Evolutionary conservation across 2,888 invertebrate genomes (phyloP).

Genomic region (Temnothorax ravouxi): DNA sequence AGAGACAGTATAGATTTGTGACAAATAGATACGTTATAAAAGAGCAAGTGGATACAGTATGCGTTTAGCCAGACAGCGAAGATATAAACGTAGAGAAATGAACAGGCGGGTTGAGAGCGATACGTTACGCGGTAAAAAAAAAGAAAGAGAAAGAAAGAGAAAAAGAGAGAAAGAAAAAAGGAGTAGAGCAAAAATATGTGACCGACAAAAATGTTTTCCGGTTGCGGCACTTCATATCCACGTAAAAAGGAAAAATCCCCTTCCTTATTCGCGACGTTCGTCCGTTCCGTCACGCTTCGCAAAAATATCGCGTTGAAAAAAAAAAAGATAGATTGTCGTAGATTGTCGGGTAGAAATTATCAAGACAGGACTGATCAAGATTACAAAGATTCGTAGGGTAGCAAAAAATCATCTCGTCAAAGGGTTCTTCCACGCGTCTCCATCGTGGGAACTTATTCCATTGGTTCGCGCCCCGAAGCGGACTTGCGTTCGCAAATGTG

Average conservation of each 20-base stretch:
- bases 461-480: conserved; percentile 16
- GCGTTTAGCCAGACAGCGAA: conserved; percentile 53
- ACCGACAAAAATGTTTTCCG: conserved; percentile 34
- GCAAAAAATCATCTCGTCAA: background rate
- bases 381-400: conserved; percentile 64
- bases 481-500: conserved; percentile 58
- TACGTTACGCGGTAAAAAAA: conserved; percentile 22
- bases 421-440: background rate
- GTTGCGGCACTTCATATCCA: conserved; percentile 73
- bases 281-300: background rate
- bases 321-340: background rate
- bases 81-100: conserved; percentile 51
- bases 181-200: conserved; percentile 35
- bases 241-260: conserved; percentile 59
- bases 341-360: conserved; percentile 31
- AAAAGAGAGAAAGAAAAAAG: conserved; percentile 15
- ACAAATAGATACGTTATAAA: conserved; percentile 45
- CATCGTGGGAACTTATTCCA: conserved; percentile 3
- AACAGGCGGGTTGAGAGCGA: conserved; percentile 51
- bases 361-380: conserved; percentile 82
- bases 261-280: background rate
- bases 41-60: conserved; percentile 52
- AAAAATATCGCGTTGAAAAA: conserved; percentile 15
- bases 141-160: background rate
- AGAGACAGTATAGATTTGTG: conserved; percentile 57